phyloP scores from a whole-genome alignment of 2,797 vertebrate genomes.

The Pelodytes ibericus region DNA sequence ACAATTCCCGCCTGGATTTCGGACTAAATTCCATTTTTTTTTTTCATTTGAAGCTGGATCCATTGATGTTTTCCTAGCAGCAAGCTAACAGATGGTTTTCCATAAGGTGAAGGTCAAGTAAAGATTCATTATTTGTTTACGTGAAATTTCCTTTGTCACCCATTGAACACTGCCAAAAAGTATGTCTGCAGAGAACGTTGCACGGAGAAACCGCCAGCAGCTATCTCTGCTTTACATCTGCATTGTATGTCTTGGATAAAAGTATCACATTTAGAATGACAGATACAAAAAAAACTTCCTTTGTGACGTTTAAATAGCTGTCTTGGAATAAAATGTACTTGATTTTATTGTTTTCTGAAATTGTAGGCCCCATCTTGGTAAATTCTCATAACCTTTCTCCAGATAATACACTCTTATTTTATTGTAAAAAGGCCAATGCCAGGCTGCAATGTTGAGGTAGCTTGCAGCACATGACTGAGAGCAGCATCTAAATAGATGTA shows the following conservation, averaged over 20 bases:
- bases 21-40: too few species aligned
- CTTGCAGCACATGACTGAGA: too few species aligned
- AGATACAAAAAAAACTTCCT: neutral
- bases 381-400: too few species aligned
- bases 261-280: neutral
- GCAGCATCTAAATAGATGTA: too few species aligned
- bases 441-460: too few species aligned
- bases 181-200: conserved; percentile 35
- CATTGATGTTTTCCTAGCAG: conserved; percentile 6
- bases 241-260: conserved; percentile 28
- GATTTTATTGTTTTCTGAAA: too few species aligned
- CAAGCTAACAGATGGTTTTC: conserved; percentile 38
- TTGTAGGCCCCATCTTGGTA: too few species aligned
- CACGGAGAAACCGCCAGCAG: conserved; percentile 35
- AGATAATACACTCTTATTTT: too few species aligned
- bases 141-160: conserved; percentile 49
- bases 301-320: neutral
- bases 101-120: conserved; percentile 46
- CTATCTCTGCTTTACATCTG: conserved; percentile 54
- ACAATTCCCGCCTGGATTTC: too few species aligned
- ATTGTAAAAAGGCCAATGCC: too few species aligned
- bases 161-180: conserved; percentile 45
- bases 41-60: neutral
- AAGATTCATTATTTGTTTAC: conserved; percentile 43
- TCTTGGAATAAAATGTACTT: too few species aligned